phyloP scores from a whole-genome alignment of 37 sponge, comb jelly and placozoan species.

The Aphrocallistes beatrix region DNA sequence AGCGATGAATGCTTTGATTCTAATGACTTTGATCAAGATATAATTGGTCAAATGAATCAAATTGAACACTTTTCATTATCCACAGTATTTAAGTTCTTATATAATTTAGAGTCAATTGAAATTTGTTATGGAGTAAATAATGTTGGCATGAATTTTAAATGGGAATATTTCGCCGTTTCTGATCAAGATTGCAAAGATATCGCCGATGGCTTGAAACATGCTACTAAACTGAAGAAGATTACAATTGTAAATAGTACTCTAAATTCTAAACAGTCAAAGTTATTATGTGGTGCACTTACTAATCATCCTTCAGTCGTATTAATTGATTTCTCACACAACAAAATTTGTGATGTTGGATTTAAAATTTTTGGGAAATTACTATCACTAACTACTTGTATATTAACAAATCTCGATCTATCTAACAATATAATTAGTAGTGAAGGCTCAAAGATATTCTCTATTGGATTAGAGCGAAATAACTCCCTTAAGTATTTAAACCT shows the following conservation, averaged over 20 bases:
- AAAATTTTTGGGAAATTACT: not conserved
- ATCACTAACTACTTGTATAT: not conserved
- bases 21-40: not conserved
- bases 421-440: not conserved
- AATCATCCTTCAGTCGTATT: not conserved
- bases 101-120: not conserved
- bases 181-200: not conserved
- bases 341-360: not conserved
- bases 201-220: not conserved
- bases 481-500: not conserved
- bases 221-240: not conserved
- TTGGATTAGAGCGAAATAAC: not conserved
- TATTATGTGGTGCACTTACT: not conserved
- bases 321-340: slow-evolving; percentile 2
- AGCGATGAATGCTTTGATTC: too few relatives aligned
- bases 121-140: not conserved
- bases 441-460: not conserved
- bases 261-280: not conserved
- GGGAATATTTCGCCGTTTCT: not conserved
- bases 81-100: not conserved
- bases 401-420: not conserved
- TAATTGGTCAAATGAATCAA: not conserved
- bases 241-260: not conserved
- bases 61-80: not conserved
- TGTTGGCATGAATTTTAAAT: slow-evolving; percentile 1